Evolutionary conservation across 92 coral and sea anemone species (phyloP).

Genomic region (Isaurus tuberculatus): DNA sequence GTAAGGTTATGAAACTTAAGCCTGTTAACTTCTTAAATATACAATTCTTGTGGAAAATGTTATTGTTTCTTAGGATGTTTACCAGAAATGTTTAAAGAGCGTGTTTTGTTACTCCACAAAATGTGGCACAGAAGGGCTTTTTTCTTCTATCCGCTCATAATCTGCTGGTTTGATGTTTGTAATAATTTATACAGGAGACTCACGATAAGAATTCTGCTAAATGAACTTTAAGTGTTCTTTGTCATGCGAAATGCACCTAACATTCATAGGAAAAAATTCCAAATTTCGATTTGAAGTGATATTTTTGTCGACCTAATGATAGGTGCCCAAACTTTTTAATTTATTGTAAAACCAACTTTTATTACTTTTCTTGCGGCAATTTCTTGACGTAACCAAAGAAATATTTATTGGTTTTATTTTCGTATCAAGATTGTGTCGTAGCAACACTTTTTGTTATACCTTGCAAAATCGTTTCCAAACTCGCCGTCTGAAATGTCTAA

Average conservation of each 20-base stretch:
- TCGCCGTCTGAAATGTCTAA: neutral
- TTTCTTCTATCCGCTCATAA: neutral
- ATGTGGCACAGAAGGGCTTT: neutral
- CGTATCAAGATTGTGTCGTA: neutral
- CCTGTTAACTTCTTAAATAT: neutral
- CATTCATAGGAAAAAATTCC: too few species aligned
- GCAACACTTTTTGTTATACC: neutral
- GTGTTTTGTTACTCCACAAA: neutral
- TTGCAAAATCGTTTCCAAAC: neutral
- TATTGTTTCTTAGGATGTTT: neutral
- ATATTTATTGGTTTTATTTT: neutral
- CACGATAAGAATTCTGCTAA: too few species aligned
- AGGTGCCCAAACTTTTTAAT: neutral
- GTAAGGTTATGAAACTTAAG: neutral
- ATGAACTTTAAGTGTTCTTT: too few species aligned
- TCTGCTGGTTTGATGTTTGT: neutral
- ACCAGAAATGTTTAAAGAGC: neutral
- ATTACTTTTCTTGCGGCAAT: neutral
- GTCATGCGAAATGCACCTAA: too few species aligned
- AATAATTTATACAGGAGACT: too few species aligned
- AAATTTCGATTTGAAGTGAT: neutral
- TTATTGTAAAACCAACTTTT: neutral
- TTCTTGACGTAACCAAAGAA: neutral
- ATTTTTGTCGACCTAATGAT: neutral
- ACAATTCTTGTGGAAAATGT: neutral